Evolutionary conservation across 2,888 invertebrate species (phyloP).

Genomic region (Mongoloraphidia duomilia): DNA sequence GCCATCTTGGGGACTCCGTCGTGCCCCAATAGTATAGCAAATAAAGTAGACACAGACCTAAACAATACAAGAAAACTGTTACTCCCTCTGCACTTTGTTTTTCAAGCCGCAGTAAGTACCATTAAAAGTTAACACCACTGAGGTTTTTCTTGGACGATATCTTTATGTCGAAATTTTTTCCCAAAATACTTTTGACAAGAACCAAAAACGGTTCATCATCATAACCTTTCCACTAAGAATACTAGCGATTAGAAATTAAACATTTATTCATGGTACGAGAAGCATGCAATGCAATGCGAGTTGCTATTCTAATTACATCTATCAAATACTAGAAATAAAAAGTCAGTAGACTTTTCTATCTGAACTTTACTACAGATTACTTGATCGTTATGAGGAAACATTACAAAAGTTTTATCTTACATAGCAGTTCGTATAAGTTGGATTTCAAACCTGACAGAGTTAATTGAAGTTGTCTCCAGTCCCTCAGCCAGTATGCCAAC

Average conservation of each 20-base stretch:
- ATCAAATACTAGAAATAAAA: not conserved
- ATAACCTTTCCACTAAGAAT: too few relatives aligned
- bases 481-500: slow-evolving; percentile 40
- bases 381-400: not conserved
- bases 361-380: not conserved
- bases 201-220: too few relatives aligned
- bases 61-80: not conserved
- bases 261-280: too few relatives aligned
- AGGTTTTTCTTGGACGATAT: too few relatives aligned
- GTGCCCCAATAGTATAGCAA: slow-evolving; percentile 33
- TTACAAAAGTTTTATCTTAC: slow-evolving; percentile 25
- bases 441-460: slow-evolving; percentile 36
- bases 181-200: too few relatives aligned
- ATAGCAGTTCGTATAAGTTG: slow-evolving; percentile 33
- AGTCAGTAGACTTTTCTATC: too few relatives aligned
- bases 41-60: not conserved
- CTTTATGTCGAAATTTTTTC: not conserved
- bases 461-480: slow-evolving; percentile 46
- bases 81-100: too few relatives aligned
- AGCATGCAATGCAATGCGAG: too few relatives aligned
- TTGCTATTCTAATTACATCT: too few relatives aligned
- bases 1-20: slow-evolving; percentile 49
- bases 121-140: too few relatives aligned
- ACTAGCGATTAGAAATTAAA: too few relatives aligned
- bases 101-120: too few relatives aligned